Evolutionary conservation across 2,113 vertebrate genomes (phyloP), one percentile per base, ranked within the genome.

Genomic region (Nibea coibor): DNA sequence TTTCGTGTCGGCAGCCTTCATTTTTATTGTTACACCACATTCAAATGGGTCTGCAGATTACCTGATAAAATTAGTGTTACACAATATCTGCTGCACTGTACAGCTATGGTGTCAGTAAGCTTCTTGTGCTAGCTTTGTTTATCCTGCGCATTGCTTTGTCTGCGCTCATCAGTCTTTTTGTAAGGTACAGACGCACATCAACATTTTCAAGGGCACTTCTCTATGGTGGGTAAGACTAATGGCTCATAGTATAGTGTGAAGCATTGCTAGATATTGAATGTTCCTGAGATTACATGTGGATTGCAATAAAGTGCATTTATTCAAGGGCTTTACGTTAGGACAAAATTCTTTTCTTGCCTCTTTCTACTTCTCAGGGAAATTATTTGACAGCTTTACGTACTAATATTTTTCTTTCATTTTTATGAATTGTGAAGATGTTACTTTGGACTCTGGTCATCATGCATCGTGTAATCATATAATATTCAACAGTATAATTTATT

Each of bases 1-100:
- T 78, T 85, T 85, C 39, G 72, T 68, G 77, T 89, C 86, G 68
- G 69, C 71, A 43, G 88, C 31, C 22, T 80, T 64, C 50, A 67
- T 63, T 64, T 22, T 26, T 39, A 62, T 31, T 26, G 26, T 39
- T 31, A 58, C 75, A 20, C 10, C 42, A 54, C 54, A 53, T 35
- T 35, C 50, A 57, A 24, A 54, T 72, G n/a, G 39, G 10, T 74
- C 17, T 47, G 53, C 53, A 8, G 28, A 63, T 74, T 58, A 19
- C 12, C 56, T 42, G 56, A 35, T 17, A 8, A 63, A 72, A 66
- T 68, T 2, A 45, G 19, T 39, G 22, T 28, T 63, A 24, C 19
- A 31, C 15, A 2, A 42, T 43, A 58, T 50, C 4, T 26, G 11
- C 14, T 28, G 17, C 17, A 20, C 19, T 69, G 4, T 28, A 14